Evolutionary conservation across 2,797 vertebrate species (phyloP).

Genomic region (Sylvia borin): DNA sequence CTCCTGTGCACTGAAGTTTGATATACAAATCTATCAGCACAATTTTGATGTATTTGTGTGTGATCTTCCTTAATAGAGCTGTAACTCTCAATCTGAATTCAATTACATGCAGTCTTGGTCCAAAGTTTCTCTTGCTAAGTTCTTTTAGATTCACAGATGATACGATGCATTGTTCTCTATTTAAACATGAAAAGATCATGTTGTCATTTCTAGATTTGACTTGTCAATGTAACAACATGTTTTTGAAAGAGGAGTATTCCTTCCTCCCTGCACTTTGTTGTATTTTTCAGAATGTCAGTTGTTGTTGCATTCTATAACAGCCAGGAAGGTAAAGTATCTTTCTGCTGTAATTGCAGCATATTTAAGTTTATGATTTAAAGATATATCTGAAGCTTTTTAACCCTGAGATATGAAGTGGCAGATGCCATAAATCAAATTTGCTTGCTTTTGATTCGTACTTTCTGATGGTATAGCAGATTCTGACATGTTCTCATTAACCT

Average conservation of each 20-base stretch:
- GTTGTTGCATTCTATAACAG: slow-evolving; percentile 46
- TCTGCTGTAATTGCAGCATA: slow-evolving; percentile 38
- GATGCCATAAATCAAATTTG: slow-evolving; percentile 63
- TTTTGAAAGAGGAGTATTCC: slow-evolving; percentile 53
- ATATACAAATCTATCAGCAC: neutral
- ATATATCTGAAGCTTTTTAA: slow-evolving; percentile 63
- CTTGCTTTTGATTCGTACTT: slow-evolving; percentile 53
- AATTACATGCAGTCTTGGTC: neutral
- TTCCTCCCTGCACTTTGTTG: slow-evolving; percentile 32
- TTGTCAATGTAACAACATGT: slow-evolving; percentile 58
- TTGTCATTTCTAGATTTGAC: slow-evolving; percentile 61
- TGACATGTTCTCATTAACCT: slow-evolving; percentile 72
- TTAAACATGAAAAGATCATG: slow-evolving; percentile 58
- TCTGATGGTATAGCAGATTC: slow-evolving; percentile 63
- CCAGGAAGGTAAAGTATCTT: slow-evolving; percentile 60
- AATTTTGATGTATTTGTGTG: neutral
- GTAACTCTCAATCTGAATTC: neutral
- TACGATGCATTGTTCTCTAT: slow-evolving; percentile 61
- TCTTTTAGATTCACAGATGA: slow-evolving; percentile 56
- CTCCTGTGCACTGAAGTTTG: neutral
- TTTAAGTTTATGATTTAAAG: slow-evolving; percentile 62
- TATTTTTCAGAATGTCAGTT: slow-evolving; percentile 64
- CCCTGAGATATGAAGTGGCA: slow-evolving; percentile 67
- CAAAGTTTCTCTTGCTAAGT: slow-evolving; percentile 11
- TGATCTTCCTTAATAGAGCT: neutral